Percentiles rank a stretch among this genome's conserved stretches.
Conservation (phyloP, 2,888 invertebrate genomes). For the Xanthorhoe spadicearia region DNA sequence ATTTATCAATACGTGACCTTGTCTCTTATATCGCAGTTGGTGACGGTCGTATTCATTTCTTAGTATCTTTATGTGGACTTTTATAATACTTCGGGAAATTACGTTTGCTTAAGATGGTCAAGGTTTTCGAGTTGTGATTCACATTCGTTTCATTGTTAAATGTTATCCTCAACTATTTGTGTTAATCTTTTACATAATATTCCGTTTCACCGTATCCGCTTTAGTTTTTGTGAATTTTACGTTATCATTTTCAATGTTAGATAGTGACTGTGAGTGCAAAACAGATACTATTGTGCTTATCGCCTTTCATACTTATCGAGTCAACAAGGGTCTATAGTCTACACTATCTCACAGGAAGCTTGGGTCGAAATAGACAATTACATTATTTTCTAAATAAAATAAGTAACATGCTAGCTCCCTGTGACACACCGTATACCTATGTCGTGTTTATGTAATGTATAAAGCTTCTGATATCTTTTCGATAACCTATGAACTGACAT, state of each 20-base stretch:
- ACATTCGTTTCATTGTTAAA: slow-evolving; percentile 19
- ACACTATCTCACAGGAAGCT: slow-evolving; percentile 24
- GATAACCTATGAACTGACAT: slow-evolving; percentile 66
- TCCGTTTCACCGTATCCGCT: background rate
- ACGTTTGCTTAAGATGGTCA: slow-evolving; percentile 20
- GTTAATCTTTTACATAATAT: background rate
- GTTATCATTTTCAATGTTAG: slow-evolving; percentile 18
- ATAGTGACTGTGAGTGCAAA: slow-evolving; percentile 14
- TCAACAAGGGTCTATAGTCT: slow-evolving; percentile 19
- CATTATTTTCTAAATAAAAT: slow-evolving; percentile 29
- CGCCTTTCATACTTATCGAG: slow-evolving; percentile 30
- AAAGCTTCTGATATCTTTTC: slow-evolving; percentile 52
- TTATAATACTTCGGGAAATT: slow-evolving; percentile 13
- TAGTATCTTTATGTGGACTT: background rate
- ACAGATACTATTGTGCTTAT: slow-evolving; percentile 25
- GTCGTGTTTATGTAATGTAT: slow-evolving; percentile 46
- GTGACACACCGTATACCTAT: slow-evolving; percentile 42
- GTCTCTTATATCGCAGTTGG: slow-evolving; percentile 3
- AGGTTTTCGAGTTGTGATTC: slow-evolving; percentile 28
- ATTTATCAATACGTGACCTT: slow-evolving; percentile 50
- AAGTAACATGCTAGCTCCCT: slow-evolving; percentile 43
- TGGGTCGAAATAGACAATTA: slow-evolving; percentile 20
- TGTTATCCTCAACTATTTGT: slow-evolving; percentile 9
- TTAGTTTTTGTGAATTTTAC: slow-evolving; percentile 1
- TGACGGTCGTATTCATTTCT: slow-evolving; percentile 4